Base-by-base conservation (phyloP, 2,113 vertebrate genomes). In the Amphiprion ocellaris region DNA sequence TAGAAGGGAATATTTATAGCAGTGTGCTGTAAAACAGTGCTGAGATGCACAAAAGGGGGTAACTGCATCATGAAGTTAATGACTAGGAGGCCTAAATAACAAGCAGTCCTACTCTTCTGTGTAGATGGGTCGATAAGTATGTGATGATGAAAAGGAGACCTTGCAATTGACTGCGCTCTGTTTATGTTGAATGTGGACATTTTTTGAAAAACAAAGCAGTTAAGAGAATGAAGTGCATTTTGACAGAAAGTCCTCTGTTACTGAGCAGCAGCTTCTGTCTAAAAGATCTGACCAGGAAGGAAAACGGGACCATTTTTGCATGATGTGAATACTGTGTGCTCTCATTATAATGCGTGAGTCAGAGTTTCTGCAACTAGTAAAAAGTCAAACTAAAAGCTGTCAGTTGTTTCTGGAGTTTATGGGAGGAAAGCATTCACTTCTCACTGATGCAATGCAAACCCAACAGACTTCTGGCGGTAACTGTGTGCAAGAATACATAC, bases 1-100 rank as follows among this genome's bases (percentile, higher is more conserved):
- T 65, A 79, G 44, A 21, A 37, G 46, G 44, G 46, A 59, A 19
- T 52, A 47, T 91, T 81, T 79, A 84, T 60, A 73, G 66, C 53
- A 23, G 12, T 24, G 26, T 33, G 24, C 15, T 44, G 59, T 44
- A 49, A 64, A 69, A 61, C 53, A 61, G 39, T 53, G 65, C 39
- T 49, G 58, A 69, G 66, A 55, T 11, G 12, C 5, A 59, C 63
- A 61, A 54, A 83, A 26, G 26, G 33, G 10, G 2, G 52, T 15
- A 58, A 19, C 11, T 9, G 17, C 30, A 67, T 47, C 41, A 62
- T 11, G 21, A 50, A 58, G 49, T 14, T 70, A 39, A 70, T 37
- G 24, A 75, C 52, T 24, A 19, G 23, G 46, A 68, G 50, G 39
- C 49, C 49, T 28, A 16, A 59, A 60, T 63, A 65, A 30, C 11